phyloP scores from a whole-genome alignment of 2,888 invertebrate genomes.

The Temnothorax rugatulus region DNA sequence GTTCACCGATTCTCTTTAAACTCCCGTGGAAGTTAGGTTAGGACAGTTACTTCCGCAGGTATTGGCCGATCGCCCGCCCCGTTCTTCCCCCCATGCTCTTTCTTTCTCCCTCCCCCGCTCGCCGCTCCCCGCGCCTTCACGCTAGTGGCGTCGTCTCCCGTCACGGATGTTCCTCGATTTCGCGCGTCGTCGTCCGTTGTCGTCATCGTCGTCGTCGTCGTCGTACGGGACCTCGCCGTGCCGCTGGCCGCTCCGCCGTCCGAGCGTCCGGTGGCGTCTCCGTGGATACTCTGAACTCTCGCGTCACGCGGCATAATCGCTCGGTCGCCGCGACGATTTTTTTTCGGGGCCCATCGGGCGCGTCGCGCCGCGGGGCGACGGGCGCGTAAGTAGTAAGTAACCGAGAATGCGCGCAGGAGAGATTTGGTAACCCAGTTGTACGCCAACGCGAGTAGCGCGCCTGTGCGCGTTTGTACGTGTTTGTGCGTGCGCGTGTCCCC shows the following conservation, averaged over 20 bases:
- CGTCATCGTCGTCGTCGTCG: constrained; percentile 59
- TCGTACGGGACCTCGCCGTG: constrained; percentile 33
- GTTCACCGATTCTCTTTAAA: constrained; percentile 65
- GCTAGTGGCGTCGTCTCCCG: constrained; percentile 51
- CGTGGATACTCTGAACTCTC: too few relatives aligned
- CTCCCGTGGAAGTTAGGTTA: constrained; percentile 76
- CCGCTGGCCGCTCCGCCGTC: background rate
- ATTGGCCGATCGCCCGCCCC: constrained; percentile 69
- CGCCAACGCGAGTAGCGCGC: background rate
- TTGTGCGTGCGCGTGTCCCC: background rate
- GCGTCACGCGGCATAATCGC: background rate
- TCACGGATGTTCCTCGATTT: constrained; percentile 53
- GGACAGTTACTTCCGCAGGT: constrained; percentile 76
- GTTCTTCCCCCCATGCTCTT: background rate
- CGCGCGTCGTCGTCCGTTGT: constrained; percentile 49
- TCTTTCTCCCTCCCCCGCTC: background rate
- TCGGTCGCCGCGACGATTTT: background rate
- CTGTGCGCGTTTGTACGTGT: background rate
- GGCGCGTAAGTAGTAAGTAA: background rate
- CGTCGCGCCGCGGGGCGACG: constrained; percentile 9
- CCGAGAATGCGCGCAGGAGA: constrained; percentile 25
- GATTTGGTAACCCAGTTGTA: constrained; percentile 65
- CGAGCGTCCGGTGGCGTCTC: background rate
- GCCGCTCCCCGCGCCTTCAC: constrained; percentile 13
- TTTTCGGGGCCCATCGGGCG: constrained; percentile 3